Base-by-base conservation (phyloP, 2,113 vertebrate species). In the Phoxinus phoxinus region DNA sequence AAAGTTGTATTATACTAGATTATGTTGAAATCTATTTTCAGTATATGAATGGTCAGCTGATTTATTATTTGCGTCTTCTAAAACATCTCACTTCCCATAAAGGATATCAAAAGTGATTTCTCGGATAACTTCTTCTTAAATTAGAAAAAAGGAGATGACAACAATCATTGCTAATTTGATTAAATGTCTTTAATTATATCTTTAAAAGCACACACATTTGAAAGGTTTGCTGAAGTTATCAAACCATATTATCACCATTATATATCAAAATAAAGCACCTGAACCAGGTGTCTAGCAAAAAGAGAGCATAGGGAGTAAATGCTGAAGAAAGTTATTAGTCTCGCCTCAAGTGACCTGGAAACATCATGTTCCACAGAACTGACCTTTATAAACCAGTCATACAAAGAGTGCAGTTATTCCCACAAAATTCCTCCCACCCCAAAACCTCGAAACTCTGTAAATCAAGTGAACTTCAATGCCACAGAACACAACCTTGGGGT, bases 361-460 rank as follows among this genome's bases (percentile, higher is more conserved):
- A 84, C 83, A 79, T 48, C 32, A 63, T 69, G 65, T 41, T 44
- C 12, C 78, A 63, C 51, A n/a, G 44, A 56, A 73, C 30, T 78
- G 51, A 83, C 59, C 85, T 81, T 74, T 76, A 76, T 78, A 71
- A 46, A 76, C 69, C 76, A 81, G 25, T 41, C 41, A 51, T 61
- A 91, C 87, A 92, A 90, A 91, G 86, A 86, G 84, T 35, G 25
- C 75, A 89, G 73, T 74, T 92, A 85, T 91, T 89, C 59, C 32
- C 73, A 7, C 5, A 46, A 78, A 86, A 74, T 69, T 46, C 71
- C 37, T 32, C 41, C 9, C 51, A 80, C 48, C 58, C 63, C 51
- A 56, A 51, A 74, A 61, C 81, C 27, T 83, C 58, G 2, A 58
- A 86, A 81, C 15, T 86, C 90, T 72, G 81, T 63, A 89, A 88